Conservation (phyloP, 2,113 vertebrate genomes). For the Clupea harengus region DNA sequence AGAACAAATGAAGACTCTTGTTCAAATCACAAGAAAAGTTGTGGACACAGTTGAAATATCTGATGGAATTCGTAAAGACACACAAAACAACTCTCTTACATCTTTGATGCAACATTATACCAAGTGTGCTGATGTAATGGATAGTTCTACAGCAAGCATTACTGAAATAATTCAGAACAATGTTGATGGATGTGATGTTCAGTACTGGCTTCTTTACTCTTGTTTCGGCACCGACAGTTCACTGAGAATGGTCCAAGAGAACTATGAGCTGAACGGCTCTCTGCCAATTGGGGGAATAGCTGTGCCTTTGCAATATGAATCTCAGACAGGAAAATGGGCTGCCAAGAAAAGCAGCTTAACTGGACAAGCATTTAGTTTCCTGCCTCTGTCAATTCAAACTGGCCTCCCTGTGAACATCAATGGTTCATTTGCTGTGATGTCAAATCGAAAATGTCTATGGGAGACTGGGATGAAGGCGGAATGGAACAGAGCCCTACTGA, state of each 20-base stretch:
- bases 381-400: conserved; percentile 76
- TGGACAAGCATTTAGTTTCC: conserved; percentile 80
- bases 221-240: conserved; percentile 68
- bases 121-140: conserved; percentile 58
- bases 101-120: conserved; percentile 45
- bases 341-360: conserved; percentile 46
- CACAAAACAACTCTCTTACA: conserved; percentile 45
- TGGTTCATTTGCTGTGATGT: conserved; percentile 79
- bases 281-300: conserved; percentile 76
- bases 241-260: conserved; percentile 60
- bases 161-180: conserved; percentile 59
- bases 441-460: conserved; percentile 82
- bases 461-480: conserved; percentile 62
- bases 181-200: conserved; percentile 26
- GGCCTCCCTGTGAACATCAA: conserved; percentile 81
- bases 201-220: conserved; percentile 74
- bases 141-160: conserved; percentile 57
- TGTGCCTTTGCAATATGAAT: conserved; percentile 67
- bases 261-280: conserved; percentile 53
- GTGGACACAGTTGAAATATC: conserved; percentile 45
- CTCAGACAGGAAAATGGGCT: conserved; percentile 57
- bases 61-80: conserved; percentile 41
- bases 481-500: conserved; percentile 77
- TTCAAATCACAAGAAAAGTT: conserved; percentile 60
- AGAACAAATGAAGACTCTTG: conserved; percentile 52